Conservation (phyloP, 2,113 vertebrate species). For the Hystrix cristata region DNA sequence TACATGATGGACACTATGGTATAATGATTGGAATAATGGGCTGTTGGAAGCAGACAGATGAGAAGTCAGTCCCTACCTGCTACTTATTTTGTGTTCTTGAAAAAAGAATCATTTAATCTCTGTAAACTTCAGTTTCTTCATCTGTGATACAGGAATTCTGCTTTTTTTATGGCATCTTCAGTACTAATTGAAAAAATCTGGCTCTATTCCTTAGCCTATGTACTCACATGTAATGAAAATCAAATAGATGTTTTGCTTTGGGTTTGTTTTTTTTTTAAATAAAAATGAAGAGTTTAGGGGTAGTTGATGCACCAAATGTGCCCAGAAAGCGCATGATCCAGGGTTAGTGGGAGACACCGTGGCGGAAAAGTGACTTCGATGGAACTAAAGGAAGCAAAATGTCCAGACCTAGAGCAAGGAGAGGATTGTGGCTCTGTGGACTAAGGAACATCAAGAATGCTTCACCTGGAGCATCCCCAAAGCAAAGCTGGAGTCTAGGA, state of each 20-base stretch:
- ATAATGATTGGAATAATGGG: not conserved
- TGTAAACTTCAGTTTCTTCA: not conserved
- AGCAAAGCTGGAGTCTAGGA: not conserved
- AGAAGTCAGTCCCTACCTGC: not conserved
- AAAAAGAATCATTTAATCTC: not conserved
- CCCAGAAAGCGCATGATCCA: not conserved
- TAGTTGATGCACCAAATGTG: accelerated
- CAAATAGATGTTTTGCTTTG: not conserved
- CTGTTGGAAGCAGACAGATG: not conserved
- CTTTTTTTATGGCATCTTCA: not conserved
- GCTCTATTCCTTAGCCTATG: not conserved
- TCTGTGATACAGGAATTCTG: not conserved
- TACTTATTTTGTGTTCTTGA: not conserved
- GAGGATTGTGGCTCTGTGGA: not conserved
- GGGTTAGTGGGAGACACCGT: not conserved
- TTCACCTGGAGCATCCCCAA: not conserved
- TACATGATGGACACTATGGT: not conserved
- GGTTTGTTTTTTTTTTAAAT: not conserved
- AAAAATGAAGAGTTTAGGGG: not conserved
- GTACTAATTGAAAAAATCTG: not conserved
- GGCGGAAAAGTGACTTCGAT: conserved; percentile 20
- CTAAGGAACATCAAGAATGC: not conserved
- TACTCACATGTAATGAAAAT: not conserved
- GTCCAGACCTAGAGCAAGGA: not conserved
- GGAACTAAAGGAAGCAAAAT: not conserved